Evolutionary conservation across 2,797 vertebrate species (phyloP).

Genomic region (Urophycis tenuis): DNA sequence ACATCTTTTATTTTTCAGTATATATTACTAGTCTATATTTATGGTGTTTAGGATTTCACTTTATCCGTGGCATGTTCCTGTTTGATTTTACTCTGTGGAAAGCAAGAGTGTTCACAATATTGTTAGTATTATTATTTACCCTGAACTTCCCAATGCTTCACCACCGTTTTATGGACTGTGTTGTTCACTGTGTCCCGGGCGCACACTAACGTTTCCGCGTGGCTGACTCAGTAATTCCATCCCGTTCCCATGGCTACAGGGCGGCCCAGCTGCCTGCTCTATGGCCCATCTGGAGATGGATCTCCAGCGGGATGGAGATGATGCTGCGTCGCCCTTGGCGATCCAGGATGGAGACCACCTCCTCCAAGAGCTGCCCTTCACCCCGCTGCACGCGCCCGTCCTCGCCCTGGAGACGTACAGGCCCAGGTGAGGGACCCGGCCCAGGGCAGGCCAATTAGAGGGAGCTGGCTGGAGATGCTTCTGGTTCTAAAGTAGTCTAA

Average conservation of each 20-base stretch:
- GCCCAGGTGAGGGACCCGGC: conserved; percentile 69
- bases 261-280: conserved; percentile 50
- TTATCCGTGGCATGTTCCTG: not conserved
- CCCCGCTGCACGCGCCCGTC: conserved; percentile 80
- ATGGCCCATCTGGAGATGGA: conserved; percentile 80
- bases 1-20: not conserved
- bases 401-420: conserved; percentile 70
- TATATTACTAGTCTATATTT: too few species aligned
- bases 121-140: not conserved
- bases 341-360: conserved; percentile 57
- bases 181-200: not conserved
- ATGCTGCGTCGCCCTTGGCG: not conserved
- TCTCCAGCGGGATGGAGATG: conserved; percentile 48
- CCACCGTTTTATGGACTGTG: not conserved
- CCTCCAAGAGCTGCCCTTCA: conserved; percentile 80
- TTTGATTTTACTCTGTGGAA: not conserved
- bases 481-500: too few species aligned
- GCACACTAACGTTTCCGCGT: conserved; percentile 2
- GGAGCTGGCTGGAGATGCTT: not conserved
- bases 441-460: conserved; percentile 3
- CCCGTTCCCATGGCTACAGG: conserved; percentile 44
- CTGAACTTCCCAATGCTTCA: not conserved
- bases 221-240: not conserved
- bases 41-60: not conserved
- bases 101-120: not conserved